Evolutionary conservation across 1,140 invertebrate species (phyloP), one percentile per base, ranked within the genome.

Genomic region (Glossosoma conforme): DNA sequence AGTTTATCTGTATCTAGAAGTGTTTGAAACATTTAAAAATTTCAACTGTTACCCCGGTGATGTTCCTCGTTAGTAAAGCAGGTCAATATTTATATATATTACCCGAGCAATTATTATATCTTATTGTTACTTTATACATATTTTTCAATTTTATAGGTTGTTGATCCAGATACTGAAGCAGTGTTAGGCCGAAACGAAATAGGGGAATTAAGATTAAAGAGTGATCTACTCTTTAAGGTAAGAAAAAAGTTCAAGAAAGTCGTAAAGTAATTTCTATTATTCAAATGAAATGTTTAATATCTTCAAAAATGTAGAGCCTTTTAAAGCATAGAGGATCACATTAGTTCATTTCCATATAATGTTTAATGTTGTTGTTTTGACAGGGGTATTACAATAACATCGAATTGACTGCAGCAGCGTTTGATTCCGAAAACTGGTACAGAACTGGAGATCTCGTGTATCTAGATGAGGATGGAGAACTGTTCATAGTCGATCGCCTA

Each of bases 381-480:
- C 18, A 81, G 67, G 80, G 75, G n/a, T 85, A 84, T 54, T 74
- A 75, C 40, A 72, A 73, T 24, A 74, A 87, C 55, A 64, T 68
- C 4, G 61, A 77, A 55, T 79, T 79, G n/a, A 88, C 85, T 0
- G 63, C 64, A 11, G 73, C 78, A 22, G 78, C 75, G 0, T 79
- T 89, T 30, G 77, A 82, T 47, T 59, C 66, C 30, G 78, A 85
- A 37, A 77, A 81, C 0, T 89, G 85, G 85, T 74, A 88, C 15
- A 81, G 83, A 62, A 87, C 87, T 20, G 86, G 86, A 37, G 85
- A 89, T 63, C 65, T 87, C n/a, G 83, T 79, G 10, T 84, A 82
- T 61, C 78, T 78, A 60, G 83, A 88, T 57, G 66, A 79, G 41
- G 69, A 84, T 11, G 77, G 71, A 24, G 76, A 75, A 53, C 76